These are phyloP conservation scores for Cisticola juncidis DNA, from an alignment of 2,113 vertebrate genomes.

Conservation along the genomic window DNA sequence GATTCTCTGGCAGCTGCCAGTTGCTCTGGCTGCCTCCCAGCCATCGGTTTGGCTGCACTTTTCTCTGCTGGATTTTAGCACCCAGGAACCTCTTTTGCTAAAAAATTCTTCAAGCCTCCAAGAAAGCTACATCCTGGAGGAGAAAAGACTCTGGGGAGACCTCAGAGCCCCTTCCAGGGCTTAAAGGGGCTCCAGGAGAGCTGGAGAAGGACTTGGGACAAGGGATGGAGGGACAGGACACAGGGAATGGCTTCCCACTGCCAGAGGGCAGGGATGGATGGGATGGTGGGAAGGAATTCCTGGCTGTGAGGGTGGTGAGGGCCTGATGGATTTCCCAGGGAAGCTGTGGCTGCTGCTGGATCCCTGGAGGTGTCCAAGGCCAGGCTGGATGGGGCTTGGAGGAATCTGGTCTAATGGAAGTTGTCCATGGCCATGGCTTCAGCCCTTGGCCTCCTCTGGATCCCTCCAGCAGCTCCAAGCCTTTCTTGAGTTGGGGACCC, in stretches of 20 bases:
- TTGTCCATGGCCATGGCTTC: not conserved
- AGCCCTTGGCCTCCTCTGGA: not conserved
- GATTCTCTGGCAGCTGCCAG: not conserved
- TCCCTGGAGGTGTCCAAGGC: not conserved
- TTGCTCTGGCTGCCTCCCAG: not conserved
- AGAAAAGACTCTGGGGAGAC: not conserved
- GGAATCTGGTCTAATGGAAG: not conserved
- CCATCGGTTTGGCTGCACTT: not conserved
- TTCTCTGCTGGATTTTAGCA: not conserved
- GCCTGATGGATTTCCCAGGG: not conserved
- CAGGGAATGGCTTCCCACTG: not conserved
- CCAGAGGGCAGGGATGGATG: not conserved
- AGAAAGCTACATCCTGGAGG: not conserved
- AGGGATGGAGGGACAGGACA: not conserved
- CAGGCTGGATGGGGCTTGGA: fast-evolving
- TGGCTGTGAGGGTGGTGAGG: fast-evolving
- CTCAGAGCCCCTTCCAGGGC: fast-evolving
- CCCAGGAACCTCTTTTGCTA: not conserved
- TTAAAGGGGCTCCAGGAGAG: not conserved
- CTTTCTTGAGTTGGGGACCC: not conserved
- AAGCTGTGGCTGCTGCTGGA: not conserved
- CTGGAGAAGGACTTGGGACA: not conserved
- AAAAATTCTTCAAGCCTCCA: not conserved
- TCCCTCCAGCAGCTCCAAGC: not conserved
- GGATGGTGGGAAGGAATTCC: not conserved